These are phyloP conservation scores for Mus minutoides DNA, from an alignment of 2,797 vertebrate genomes.

Conservation along the genomic window DNA sequence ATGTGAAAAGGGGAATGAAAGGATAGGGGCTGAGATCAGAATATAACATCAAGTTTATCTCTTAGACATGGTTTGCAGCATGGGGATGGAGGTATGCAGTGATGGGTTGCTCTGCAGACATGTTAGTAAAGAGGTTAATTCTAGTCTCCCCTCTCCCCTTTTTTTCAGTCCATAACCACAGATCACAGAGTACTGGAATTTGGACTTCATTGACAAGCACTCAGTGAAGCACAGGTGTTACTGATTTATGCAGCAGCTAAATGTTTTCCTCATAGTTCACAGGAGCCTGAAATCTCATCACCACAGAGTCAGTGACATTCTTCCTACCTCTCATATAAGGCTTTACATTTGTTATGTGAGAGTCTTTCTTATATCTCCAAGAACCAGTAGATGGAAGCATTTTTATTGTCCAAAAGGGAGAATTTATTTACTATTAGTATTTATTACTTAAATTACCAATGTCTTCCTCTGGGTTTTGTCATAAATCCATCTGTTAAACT, in stretches of 20 bases:
- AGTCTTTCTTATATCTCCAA: not conserved
- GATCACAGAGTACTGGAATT: slow-evolving; percentile 5
- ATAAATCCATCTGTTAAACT: not conserved
- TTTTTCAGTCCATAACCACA: not conserved
- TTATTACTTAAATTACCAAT: not conserved
- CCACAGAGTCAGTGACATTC: slow-evolving; percentile 49
- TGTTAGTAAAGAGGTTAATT: not conserved
- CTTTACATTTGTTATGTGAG: not conserved
- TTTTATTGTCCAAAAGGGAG: not conserved
- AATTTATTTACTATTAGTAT: slow-evolving; percentile 15
- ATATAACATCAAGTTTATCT: no score
- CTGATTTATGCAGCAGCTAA: slow-evolving; percentile 75
- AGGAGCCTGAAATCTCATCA: not conserved
- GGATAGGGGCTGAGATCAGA: not conserved
- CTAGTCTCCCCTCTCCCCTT: not conserved
- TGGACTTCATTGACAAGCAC: slow-evolving; percentile 77
- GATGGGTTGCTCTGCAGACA: not conserved
- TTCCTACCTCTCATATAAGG: slow-evolving; percentile 25
- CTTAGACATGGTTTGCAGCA: not conserved
- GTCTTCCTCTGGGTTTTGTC: not conserved
- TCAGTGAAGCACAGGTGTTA: slow-evolving; percentile 73
- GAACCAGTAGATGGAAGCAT: not conserved
- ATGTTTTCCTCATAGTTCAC: slow-evolving; percentile 46
- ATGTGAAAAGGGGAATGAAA: not conserved
- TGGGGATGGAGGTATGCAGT: not conserved